Conservation (phyloP, 2,888 invertebrate genomes). For the Linyphia triangularis region DNA sequence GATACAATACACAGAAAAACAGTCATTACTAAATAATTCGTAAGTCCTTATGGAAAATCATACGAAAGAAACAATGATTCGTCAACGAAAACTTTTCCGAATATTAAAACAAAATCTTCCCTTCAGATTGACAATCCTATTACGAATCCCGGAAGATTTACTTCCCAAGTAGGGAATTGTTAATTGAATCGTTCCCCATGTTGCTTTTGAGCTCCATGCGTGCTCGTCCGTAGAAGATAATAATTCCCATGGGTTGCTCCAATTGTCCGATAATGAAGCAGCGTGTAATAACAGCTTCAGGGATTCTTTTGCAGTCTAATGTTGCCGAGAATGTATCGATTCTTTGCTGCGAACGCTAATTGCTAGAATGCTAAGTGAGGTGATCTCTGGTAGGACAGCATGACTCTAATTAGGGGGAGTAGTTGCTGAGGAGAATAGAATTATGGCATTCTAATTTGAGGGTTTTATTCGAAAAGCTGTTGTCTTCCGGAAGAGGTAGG, state of each 20-base stretch:
- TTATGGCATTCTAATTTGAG: neutral
- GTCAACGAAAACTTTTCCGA: too few relatives aligned
- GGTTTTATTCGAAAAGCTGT: constrained; percentile 2
- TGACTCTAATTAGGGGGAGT: constrained; percentile 16
- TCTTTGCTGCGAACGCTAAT: constrained; percentile 25
- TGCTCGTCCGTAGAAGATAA: neutral
- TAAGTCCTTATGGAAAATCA: too few relatives aligned
- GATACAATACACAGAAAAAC: too few relatives aligned
- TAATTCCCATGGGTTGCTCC: constrained; percentile 12
- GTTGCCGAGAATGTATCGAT: constrained; percentile 23
- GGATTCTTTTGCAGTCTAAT: constrained; percentile 28
- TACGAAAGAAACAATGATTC: too few relatives aligned
- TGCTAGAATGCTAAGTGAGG: neutral
- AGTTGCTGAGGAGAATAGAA: constrained; percentile 28
- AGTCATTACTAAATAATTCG: too few relatives aligned
- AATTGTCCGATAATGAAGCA: constrained; percentile 47
- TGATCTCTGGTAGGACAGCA: neutral
- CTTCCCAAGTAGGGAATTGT: neutral
- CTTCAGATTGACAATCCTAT: too few relatives aligned
- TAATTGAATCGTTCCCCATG: constrained; percentile 34
- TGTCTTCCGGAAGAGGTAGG: too few relatives aligned
- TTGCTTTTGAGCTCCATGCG: constrained; percentile 4
- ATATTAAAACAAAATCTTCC: too few relatives aligned
- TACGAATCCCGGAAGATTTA: neutral
- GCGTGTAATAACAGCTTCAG: constrained; percentile 22